Evolutionary conservation across 1,140 invertebrate genomes (phyloP).

Genomic region (Battus philenor): DNA sequence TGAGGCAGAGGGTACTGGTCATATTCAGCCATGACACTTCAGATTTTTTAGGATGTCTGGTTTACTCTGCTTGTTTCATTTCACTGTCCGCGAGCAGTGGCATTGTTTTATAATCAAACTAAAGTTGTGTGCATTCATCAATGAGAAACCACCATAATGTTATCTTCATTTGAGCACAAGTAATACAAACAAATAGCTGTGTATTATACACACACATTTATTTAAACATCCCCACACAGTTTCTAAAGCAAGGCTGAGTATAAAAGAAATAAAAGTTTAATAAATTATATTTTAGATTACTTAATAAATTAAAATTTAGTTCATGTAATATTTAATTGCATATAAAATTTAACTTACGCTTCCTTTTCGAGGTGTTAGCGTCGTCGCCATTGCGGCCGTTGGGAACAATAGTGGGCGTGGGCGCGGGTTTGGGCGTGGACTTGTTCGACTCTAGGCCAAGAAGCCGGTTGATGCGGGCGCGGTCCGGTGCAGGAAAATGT

Average conservation of each 20-base stretch:
- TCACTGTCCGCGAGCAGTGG: background rate
- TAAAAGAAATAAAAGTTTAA: too few species aligned
- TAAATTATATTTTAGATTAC: too few species aligned
- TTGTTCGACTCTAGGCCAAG: constrained; percentile 82
- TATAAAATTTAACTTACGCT: constrained; percentile 42
- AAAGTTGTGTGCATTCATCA: too few species aligned
- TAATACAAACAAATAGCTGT: too few species aligned
- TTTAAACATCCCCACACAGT: background rate
- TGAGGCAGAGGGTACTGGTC: too few species aligned
- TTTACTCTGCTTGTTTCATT: background rate
- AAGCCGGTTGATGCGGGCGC: constrained; percentile 88
- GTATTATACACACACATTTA: too few species aligned
- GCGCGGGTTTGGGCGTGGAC: constrained; percentile 57
- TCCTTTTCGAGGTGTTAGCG: constrained; percentile 51
- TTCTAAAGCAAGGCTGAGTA: too few species aligned
- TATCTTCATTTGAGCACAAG: too few species aligned
- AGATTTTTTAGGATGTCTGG: background rate
- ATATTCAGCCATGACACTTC: too few species aligned
- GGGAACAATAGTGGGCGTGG: constrained; percentile 77
- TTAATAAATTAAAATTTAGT: too few species aligned
- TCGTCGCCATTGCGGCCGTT: constrained; percentile 62
- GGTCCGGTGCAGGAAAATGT: constrained; percentile 96
- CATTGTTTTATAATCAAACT: background rate
- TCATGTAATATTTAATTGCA: too few species aligned
- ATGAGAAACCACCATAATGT: too few species aligned